Base-by-base conservation (phyloP, 2,888 invertebrate species). In the Darwinula stevensoni region DNA sequence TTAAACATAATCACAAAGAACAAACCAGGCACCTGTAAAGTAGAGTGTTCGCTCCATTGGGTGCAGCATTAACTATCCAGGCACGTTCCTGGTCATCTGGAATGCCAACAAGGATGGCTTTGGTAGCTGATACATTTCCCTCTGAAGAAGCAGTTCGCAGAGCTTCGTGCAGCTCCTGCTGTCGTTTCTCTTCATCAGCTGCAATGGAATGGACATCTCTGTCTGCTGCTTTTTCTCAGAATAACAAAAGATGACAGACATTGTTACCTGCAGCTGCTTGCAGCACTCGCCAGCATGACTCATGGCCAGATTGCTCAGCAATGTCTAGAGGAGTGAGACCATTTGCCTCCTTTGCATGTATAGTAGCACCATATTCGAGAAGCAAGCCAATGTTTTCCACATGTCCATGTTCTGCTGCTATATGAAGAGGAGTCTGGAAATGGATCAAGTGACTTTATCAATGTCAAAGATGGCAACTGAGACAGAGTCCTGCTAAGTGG, bases 21-120 rank as follows among this genome's bases (percentile, higher is more conserved):
- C n/a, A n/a, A n/a, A n/a, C n/a, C n/a, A n/a, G n/a, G n/a, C 31
- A 78, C 78, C 68, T 63, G 47, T 76, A 84, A 17, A 88, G 56
- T 37, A 86, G 51, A 0, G 82, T 80, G 44, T 75, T 78, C 14
- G 75, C 73, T 2, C 82, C 84, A 36, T 68, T 70, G 1, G 78
- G 78, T 3, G 80, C 71, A 58, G 76, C 63, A 49, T 86, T 86
- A 39, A 78, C 63, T 13, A 22, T 22, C n/a, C n/a, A 6, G n/a
- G 14, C 28, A 14, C 5, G n/a, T 13, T 28, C 14, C 13, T 13
- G 6, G 12, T 28, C 13, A 6, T 13, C 28, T 6, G 11, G n/a
- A 13, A 28, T 6, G 6, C 13, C 28, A 14, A 6, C 6, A 28
- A 28, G 28, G 6, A 28, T 9, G n/a, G 22, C 6, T 22, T 22